Evolutionary conservation across 1,140 invertebrate genomes (phyloP), one percentile per base, ranked within the genome.

Genomic region (Drosophila arawakana): DNA sequence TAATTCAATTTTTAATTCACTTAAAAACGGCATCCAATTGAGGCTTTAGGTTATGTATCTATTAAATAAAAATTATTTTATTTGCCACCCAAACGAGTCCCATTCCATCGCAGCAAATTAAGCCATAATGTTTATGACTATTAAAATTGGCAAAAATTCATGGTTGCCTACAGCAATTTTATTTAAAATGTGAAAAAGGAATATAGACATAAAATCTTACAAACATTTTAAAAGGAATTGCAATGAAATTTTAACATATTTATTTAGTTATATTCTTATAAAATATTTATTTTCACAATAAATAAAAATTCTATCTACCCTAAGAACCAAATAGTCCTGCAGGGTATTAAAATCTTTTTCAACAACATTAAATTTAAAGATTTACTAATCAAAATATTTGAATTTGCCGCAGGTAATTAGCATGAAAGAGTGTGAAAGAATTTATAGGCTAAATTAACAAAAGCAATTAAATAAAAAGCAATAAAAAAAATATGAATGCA

Each of bases 1-100:
- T 54, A 65, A 52, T 54, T 13, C 35, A 2, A 46, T 47, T 57
- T 68, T 37, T 50, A 68, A 59, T 59, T 47, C 37, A 58, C 57
- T 47, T 49, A 25, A 67, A 47, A 47, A 18, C 25, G 9, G 30
- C 43, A 47, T 47, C 18, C 52, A 25, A 57, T 66, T 46, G 50
- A 44, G 25, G 43, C 50, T 7, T 47, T 37, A 30, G 41, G 21
- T 15, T 34, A 34, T 66, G 39, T 46, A 39, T 66, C 62, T 66
- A 35, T 9, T 57, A 15, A 47, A 68, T 68, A 30, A 49, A 68
- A 39, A 18, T 59, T 37, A 47, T 41, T 47, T 47, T 11, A 47
- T 47, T 41, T 41, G 10, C 11, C 0, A 4, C 3, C 3, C 10
- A 41, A 41, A 11, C 39, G 2, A 41, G 10, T 41, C 9, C 4